Evolutionary conservation across 2,113 vertebrate genomes (phyloP), one percentile per base, ranked within the genome.

Genomic region (Dermatemys mawii): DNA sequence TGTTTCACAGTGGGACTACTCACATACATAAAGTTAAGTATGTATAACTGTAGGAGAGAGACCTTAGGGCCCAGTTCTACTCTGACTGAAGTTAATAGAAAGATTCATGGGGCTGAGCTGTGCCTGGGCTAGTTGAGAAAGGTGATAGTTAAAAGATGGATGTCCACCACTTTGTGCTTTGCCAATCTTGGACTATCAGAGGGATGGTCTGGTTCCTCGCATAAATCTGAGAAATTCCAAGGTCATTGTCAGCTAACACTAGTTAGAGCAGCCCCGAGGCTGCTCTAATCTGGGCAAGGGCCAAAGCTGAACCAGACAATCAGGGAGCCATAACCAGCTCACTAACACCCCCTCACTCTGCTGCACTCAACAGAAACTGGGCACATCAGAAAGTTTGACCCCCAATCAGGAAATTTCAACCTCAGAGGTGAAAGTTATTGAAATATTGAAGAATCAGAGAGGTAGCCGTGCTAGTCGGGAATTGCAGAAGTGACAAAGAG

Each of bases 141-240:
- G 35, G n/a, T 38, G 9, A 67, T 21, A 21, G 17, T 21, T 67
- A n/a, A 67, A 67, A 67, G 63, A 89, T 75, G 3, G 89, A 49
- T 81, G 91, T 85, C 84, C 92, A 89, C 11, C 46, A 38, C 75
- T 81, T 89, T 84, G 89, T 95, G 95, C 87, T 93, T 60, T 12
- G 5, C 90, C 83, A 81, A 78, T 93, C 10, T 48, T 27, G 21
- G 1, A 6, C 22, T 11, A 48, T 4, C 94, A 44, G 81, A 54
- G 70, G 78, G 54, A 17, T 79, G 70, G 49, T 92, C 35, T 92
- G 86, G 84, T 92, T 95, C 89, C 89, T 91, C 79, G 81, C 1
- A 75, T 41, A 44, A 60, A 14, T 22, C 22, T 67, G 46, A 79
- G 51, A 70, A 94, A 60, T 87, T 32, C 79, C 78, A 88, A 92